Evolutionary conservation across 2,888 invertebrate species (phyloP).

Genomic region (Parelbella ahira): DNA sequence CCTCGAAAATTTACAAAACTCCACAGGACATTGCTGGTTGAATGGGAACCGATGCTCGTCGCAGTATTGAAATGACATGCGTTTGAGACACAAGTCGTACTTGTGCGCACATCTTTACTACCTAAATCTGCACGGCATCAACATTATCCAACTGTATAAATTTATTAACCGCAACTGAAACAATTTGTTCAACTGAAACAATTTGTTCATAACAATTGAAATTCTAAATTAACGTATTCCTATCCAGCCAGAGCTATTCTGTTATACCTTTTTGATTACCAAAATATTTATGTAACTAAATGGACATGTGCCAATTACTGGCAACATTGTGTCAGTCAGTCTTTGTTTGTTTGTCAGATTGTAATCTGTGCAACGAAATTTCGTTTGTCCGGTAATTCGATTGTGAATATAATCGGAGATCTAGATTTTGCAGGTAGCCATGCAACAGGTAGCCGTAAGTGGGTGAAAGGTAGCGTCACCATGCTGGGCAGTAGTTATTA

Average conservation of each 20-base stretch:
- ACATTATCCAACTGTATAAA: too few species aligned
- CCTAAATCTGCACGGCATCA: too few species aligned
- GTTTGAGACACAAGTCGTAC: too few species aligned
- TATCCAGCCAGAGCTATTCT: neutral
- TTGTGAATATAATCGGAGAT: constrained; percentile 28
- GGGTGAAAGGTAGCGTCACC: constrained; percentile 40
- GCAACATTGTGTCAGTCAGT: constrained; percentile 17
- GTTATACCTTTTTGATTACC: constrained; percentile 9
- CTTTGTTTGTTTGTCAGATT: constrained; percentile 24
- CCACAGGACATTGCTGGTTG: too few species aligned
- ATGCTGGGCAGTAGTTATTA: constrained; percentile 3
- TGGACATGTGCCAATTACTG: constrained; percentile 22
- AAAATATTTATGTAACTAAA: constrained; percentile 21
- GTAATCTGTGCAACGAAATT: constrained; percentile 25
- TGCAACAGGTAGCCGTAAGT: constrained; percentile 35
- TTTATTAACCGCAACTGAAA: too few species aligned
- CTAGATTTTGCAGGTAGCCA: constrained; percentile 33
- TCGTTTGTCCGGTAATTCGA: constrained; percentile 25
- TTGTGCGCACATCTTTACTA: too few species aligned
- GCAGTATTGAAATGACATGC: too few species aligned
- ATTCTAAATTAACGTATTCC: neutral
- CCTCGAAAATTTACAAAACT: too few species aligned
- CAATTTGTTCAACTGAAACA: too few species aligned
- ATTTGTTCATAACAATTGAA: neutral
- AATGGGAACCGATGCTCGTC: too few species aligned